Conservation (phyloP, 2,113 vertebrate genomes). For the Nesospiza acunhae region DNA sequence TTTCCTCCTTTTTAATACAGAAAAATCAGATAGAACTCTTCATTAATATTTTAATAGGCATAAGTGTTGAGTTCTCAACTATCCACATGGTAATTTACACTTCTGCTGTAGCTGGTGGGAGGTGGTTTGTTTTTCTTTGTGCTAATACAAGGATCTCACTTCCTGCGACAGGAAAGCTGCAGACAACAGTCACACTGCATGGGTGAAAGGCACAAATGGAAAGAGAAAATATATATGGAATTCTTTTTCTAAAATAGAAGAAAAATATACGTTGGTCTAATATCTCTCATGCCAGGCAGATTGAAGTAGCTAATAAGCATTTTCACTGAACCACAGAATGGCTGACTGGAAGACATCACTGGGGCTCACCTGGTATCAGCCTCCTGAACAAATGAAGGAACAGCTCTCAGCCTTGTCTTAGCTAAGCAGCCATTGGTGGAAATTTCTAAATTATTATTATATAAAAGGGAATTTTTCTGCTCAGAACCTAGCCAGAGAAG, state of each 20-base stretch:
- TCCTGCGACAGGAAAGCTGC: neutral
- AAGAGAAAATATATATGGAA: neutral
- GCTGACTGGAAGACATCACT: neutral
- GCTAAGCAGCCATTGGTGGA: neutral
- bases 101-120: slow-evolving; percentile 15
- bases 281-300: neutral
- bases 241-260: neutral
- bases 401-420: neutral
- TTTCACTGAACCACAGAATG: neutral
- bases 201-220: neutral
- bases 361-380: neutral
- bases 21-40: neutral
- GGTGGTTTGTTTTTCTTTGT: slow-evolving; percentile 43
- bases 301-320: neutral
- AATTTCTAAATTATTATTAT: neutral
- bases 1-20: neutral
- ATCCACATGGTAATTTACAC: slow-evolving; percentile 39
- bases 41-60: slow-evolving; percentile 56
- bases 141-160: slow-evolving; percentile 39
- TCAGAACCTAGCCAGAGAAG: neutral
- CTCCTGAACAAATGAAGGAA: neutral
- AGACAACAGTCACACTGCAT: neutral
- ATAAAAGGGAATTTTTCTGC: neutral
- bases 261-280: neutral
- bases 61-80: slow-evolving; percentile 17